Percentiles rank a stretch among this genome's conserved stretches.
These are phyloP conservation scores for Linnaemya vulpina DNA, from an alignment of 2,888 invertebrate genomes.

Conservation along the genomic window DNA sequence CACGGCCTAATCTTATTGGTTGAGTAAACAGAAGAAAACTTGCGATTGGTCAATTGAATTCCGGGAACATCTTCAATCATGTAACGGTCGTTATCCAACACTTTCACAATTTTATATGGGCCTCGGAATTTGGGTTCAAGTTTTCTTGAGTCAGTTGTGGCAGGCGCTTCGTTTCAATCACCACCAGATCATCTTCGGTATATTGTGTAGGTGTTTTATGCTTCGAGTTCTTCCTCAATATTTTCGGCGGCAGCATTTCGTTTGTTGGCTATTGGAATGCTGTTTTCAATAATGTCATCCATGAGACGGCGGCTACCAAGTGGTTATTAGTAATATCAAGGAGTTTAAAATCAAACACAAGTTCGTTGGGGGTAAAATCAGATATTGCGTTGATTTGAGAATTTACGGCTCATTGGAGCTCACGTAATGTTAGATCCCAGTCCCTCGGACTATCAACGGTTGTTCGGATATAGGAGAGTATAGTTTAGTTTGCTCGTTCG, in stretches of 20 bases:
- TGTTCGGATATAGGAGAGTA: slow-evolving; percentile 11
- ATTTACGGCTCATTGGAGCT: slow-evolving; percentile 27
- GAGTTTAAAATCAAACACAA: slow-evolving; percentile 1
- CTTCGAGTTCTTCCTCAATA: background rate
- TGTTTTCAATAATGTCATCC: background rate
- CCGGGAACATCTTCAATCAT: background rate
- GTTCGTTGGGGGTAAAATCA: slow-evolving; percentile 17
- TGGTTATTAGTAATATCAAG: slow-evolving; percentile 13
- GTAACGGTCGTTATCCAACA: slow-evolving; percentile 11
- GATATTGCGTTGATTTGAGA: slow-evolving; percentile 12
- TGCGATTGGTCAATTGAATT: background rate
- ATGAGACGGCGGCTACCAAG: slow-evolving; percentile 15
- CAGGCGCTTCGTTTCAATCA: background rate
- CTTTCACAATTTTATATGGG: background rate
- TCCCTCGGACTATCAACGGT: background rate
- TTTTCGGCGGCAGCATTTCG: background rate
- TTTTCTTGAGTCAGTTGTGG: slow-evolving; percentile 1
- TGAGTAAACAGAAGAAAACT: slow-evolving; percentile 22
- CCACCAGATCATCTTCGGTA: background rate
- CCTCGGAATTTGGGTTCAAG: slow-evolving; percentile 1
- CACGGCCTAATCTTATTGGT: slow-evolving; percentile 5
- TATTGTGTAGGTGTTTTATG: background rate
- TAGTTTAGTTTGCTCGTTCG: slow-evolving; percentile 35
- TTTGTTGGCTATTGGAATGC: background rate
- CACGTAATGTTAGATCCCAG: background rate